Conservation (phyloP, 1,140 invertebrate genomes). For the Apocrypta bakeri region DNA sequence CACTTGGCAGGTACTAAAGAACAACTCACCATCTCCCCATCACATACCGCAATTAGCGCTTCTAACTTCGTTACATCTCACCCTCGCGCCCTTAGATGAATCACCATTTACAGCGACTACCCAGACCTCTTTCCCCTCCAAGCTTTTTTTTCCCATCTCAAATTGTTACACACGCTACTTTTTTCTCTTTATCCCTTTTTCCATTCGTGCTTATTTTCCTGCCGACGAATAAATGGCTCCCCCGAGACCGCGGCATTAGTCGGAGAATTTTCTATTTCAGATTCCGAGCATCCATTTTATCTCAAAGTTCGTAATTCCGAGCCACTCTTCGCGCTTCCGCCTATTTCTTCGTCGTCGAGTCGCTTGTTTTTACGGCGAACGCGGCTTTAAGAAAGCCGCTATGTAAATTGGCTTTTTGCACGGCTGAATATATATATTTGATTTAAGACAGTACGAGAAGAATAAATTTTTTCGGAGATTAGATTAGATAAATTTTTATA, state of each 20-base stretch:
- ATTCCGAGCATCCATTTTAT: slow-evolving; percentile 64
- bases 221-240: slow-evolving; percentile 49
- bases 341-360: slow-evolving; percentile 32
- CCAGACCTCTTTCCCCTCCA: not conserved
- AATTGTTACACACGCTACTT: not conserved
- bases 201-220: slow-evolving; percentile 23
- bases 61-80: slow-evolving; percentile 12
- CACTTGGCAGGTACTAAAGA: not conserved
- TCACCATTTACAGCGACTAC: slow-evolving; percentile 31
- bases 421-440: not conserved
- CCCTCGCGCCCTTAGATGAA: not conserved
- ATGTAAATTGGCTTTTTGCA: slow-evolving; percentile 1
- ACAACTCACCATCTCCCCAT: not conserved
- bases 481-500: too few relatives aligned
- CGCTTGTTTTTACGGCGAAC: slow-evolving; percentile 11
- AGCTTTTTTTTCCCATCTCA: not conserved
- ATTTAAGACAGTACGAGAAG: too few relatives aligned
- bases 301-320: slow-evolving; percentile 62
- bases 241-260: slow-evolving; percentile 57
- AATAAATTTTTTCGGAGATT: not conserved
- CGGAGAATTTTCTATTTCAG: slow-evolving; percentile 65
- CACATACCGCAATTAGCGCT: not conserved
- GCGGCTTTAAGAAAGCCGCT: not conserved
- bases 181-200: slow-evolving; percentile 5
- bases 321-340: slow-evolving; percentile 33